These are phyloP conservation scores for Chironomus striatipennis DNA, from an alignment of 1,140 invertebrate species.

Conservation along the genomic window DNA sequence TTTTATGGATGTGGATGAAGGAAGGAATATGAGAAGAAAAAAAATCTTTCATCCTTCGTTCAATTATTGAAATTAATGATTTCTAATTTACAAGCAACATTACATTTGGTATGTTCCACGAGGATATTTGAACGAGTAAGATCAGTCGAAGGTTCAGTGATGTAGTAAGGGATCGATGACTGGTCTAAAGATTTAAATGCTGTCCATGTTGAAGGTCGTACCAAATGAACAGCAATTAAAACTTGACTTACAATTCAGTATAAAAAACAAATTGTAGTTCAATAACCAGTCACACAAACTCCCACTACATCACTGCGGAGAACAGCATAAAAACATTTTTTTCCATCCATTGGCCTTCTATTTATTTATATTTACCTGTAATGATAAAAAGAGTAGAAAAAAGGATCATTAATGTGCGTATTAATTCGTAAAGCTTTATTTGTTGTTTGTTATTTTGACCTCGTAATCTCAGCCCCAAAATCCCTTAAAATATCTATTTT, in stretches of 20 bases:
- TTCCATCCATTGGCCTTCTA: neutral
- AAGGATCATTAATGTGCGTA: neutral
- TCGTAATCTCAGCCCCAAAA: too few species aligned
- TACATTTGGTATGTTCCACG: neutral
- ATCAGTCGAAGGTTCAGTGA: too few species aligned
- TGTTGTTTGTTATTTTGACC: neutral
- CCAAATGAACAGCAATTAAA: too few species aligned
- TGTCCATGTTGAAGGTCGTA: too few species aligned
- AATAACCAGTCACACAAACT: too few species aligned
- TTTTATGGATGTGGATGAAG: neutral
- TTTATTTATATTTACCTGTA: neutral
- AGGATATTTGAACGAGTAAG: too few species aligned
- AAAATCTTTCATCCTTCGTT: neutral
- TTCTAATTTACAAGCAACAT: neutral
- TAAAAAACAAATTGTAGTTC: too few species aligned
- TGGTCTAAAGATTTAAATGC: too few species aligned
- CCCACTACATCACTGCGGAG: too few species aligned
- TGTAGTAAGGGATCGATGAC: too few species aligned
- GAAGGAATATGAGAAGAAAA: neutral
- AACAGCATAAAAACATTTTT: neutral
- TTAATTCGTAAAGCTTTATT: neutral
- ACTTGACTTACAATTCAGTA: too few species aligned
- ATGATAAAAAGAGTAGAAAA: neutral
- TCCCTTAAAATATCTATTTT: too few species aligned
- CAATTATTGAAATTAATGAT: conserved; percentile 20